phyloP scores from a whole-genome alignment of 2,888 invertebrate genomes.

The Nesidiocoris tenuis region DNA sequence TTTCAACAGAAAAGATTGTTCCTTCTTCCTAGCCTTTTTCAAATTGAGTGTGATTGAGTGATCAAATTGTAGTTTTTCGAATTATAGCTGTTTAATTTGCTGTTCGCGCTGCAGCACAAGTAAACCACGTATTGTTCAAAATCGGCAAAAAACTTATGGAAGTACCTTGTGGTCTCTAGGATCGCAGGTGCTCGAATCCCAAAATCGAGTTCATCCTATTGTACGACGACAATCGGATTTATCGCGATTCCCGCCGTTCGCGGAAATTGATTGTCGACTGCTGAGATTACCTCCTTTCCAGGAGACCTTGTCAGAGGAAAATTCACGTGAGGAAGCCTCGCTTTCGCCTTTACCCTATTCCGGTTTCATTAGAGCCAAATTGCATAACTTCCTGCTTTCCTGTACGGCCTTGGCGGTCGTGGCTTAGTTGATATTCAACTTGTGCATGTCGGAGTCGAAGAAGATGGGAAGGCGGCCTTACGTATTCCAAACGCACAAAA shows the following conservation, averaged over 20 bases:
- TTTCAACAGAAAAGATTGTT: too few relatives aligned
- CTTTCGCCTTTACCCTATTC: constrained; percentile 15
- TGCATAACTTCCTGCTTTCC: constrained; percentile 20
- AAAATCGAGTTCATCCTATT: background rate
- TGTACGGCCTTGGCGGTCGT: background rate
- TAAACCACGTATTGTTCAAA: too few relatives aligned
- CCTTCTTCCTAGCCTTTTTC: too few relatives aligned
- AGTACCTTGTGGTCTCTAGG: too few relatives aligned
- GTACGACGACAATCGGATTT: background rate
- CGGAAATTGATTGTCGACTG: background rate
- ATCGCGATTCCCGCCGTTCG: background rate
- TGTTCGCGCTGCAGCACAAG: too few relatives aligned
- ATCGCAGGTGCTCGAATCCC: too few relatives aligned
- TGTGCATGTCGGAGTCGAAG: background rate
- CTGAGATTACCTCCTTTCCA: background rate
- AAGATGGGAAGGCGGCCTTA: background rate
- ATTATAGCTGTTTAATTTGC: too few relatives aligned
- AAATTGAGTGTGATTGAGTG: too few relatives aligned
- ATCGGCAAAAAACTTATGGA: too few relatives aligned
- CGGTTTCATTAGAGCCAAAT: constrained; percentile 31
- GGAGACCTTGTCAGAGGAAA: background rate
- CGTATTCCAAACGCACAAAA: background rate
- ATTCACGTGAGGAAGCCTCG: background rate
- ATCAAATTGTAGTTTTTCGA: too few relatives aligned
- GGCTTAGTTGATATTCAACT: background rate